Percentiles rank a stretch among this genome's conserved stretches.
phyloP scores from a whole-genome alignment of 2,113 vertebrate genomes.

The Rhabdomys dilectus region DNA sequence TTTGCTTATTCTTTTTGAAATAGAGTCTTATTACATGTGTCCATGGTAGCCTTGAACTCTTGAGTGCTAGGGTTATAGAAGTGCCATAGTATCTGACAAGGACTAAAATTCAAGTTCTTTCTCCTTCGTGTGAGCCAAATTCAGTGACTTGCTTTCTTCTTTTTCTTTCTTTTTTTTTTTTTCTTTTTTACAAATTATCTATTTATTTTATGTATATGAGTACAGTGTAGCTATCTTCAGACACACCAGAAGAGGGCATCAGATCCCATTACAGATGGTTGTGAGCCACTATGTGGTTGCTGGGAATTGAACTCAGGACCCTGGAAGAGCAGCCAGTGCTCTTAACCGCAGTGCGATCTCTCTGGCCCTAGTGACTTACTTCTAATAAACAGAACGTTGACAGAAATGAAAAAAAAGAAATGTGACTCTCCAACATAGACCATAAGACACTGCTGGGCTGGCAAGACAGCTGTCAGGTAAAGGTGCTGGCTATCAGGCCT shows the following conservation, averaged over 20 bases:
- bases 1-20: neutral
- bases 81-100: neutral
- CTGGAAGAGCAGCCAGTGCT: too few relatives aligned
- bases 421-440: neutral
- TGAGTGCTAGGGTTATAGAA: neutral
- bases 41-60: neutral
- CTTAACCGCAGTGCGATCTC: too few relatives aligned
- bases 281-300: too few relatives aligned
- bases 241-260: too few relatives aligned
- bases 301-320: too few relatives aligned
- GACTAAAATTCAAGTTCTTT: neutral
- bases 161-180: neutral
- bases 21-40: neutral
- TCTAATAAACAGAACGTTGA: neutral
- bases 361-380: neutral
- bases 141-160: neutral
- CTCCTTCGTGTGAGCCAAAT: neutral
- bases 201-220: too few relatives aligned
- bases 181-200: too few relatives aligned
- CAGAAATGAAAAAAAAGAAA: conserved; percentile 1
- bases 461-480: neutral
- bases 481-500: neutral
- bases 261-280: too few relatives aligned
- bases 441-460: neutral
- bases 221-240: too few relatives aligned